Evolutionary conservation across 37 sponge, comb jelly and placozoan species (phyloP), one percentile per base, ranked within the genome.

Genomic region (Tethya wilhelma): DNA sequence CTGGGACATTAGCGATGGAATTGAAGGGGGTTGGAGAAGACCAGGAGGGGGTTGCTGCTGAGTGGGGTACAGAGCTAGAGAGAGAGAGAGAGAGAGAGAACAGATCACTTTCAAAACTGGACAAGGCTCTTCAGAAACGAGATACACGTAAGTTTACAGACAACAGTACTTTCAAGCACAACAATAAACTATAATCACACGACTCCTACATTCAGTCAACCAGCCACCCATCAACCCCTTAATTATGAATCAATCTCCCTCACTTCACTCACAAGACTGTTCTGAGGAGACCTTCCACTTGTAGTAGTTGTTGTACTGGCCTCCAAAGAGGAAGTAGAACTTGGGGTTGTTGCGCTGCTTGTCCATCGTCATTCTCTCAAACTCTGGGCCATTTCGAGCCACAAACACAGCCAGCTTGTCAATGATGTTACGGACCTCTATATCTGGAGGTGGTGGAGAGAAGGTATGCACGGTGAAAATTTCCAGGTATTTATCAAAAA

Each of bases 331-430:
- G 73, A 98, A 98, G 69, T 67, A 42, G 64, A 98, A 98, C 77
- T 96, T 94, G 8, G 92, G 93, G 79, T 98, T 96, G 44, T 79
- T 74, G 44, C 79, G 62, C 81, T 98, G 97, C 62, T 98, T 98
- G 65, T 94, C 75, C 84, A 83, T 94, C 1, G 99, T 96, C 95
- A 98, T 91, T 42, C 89, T 77, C 82, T 98, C 99, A 79, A 98
- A 98, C 75, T 98, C 95, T 4, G 93, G 85, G 0, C 99, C 99
- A 87, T 98, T 98, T 20, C 97, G 79, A 38, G 95, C 99, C 36
- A 98, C 99, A 86, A 98, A 98, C 62, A 90, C 90, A 2, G 99
- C 99, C 64, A 98, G 88, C 60, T 96, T 96, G 79, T 94, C 94
- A 80, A 98, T 94, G 38, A 98, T 90, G 59, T 86, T 98, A 60